Percentiles rank a stretch among this genome's conserved stretches.
These are phyloP conservation scores for Glaucomys volans DNA, from an alignment of 2,113 vertebrate genomes.

Conservation along the genomic window DNA sequence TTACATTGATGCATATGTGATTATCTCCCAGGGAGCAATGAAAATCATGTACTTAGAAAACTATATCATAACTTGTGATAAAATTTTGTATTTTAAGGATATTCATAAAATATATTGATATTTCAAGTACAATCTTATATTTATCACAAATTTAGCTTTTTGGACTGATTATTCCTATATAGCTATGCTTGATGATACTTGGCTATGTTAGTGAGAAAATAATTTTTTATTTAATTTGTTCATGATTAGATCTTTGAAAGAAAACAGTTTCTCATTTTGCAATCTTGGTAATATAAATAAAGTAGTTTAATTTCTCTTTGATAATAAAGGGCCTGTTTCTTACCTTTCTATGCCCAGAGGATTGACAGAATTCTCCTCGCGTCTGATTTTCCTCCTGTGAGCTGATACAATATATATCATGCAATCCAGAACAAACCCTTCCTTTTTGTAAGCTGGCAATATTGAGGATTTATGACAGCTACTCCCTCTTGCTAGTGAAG, in stretches of 20 bases:
- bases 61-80: not conserved
- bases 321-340: not conserved
- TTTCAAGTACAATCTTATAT: not conserved
- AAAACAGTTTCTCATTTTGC: not conserved
- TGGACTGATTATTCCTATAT: not conserved
- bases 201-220: not conserved
- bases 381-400: not conserved
- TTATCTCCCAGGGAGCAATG: not conserved
- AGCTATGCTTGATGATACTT: not conserved
- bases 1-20: not conserved
- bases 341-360: not conserved
- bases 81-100: fast-evolving
- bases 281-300: not conserved
- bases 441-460: constrained; percentile 29
- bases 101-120: not conserved
- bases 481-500: not conserved
- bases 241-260: not conserved
- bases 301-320: not conserved
- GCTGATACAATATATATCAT: not conserved
- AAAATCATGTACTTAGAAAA: not conserved
- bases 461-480: constrained; percentile 55
- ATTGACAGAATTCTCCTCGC: not conserved
- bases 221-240: not conserved
- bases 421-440: constrained; percentile 25
- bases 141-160: not conserved